A percentile compares a stretch with the other conserved stretches of the same genome.
phyloP scores from a whole-genome alignment of 2,888 invertebrate species.

The Phorcus lineatus region DNA sequence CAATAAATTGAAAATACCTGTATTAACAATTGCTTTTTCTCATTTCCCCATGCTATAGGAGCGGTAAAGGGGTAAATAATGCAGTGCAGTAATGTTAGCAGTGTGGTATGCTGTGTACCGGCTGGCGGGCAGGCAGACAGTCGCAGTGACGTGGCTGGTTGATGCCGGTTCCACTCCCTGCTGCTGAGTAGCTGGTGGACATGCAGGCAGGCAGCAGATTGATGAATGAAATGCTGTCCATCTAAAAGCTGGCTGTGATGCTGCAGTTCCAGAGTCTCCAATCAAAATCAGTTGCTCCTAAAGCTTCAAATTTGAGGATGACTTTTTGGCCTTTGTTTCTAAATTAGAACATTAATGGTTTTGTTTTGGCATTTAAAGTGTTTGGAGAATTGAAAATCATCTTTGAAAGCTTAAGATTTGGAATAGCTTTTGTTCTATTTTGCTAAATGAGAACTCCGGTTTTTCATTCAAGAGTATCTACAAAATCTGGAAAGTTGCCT shows the following conservation, averaged over 20 bases:
- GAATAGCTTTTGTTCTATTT: too few relatives aligned
- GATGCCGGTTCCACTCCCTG: conserved; percentile 1
- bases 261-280: conserved; percentile 4
- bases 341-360: too few relatives aligned
- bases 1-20: conserved; percentile 23
- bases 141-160: conserved; percentile 20
- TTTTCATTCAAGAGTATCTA: too few relatives aligned
- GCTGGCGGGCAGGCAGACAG: conserved; percentile 25
- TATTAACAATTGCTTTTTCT: conserved; percentile 39
- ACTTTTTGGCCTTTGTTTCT: conserved; percentile 39
- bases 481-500: too few relatives aligned
- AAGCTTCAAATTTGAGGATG: not conserved
- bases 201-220: not conserved
- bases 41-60: conserved; percentile 45
- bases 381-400: too few relatives aligned
- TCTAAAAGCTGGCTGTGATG: not conserved
- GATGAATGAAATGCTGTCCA: not conserved
- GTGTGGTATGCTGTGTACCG: conserved; percentile 31
- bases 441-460: too few relatives aligned
- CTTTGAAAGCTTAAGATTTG: too few relatives aligned
- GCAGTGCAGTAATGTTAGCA: conserved; percentile 36
- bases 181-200: conserved; percentile 23
- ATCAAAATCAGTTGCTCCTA: not conserved
- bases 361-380: too few relatives aligned
- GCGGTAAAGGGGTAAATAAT: conserved; percentile 40